phyloP scores from a whole-genome alignment of 2,797 vertebrate species.

The Nannoperca obscura region DNA sequence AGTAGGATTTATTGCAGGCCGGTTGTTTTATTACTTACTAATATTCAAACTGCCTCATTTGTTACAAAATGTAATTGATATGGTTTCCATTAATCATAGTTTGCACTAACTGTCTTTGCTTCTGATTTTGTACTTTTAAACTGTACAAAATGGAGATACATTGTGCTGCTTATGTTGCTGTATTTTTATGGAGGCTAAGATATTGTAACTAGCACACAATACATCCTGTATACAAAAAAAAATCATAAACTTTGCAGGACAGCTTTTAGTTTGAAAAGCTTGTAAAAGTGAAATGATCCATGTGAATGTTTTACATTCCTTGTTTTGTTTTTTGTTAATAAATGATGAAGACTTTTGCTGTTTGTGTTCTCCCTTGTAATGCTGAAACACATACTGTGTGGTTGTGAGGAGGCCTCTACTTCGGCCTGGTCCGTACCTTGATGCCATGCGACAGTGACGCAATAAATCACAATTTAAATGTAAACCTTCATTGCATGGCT shows the following conservation, averaged over 20 bases:
- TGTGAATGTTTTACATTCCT: background rate
- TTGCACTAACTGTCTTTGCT: background rate
- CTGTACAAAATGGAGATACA: background rate
- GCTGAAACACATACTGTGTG: background rate
- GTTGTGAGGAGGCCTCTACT: background rate
- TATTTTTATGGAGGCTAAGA: background rate
- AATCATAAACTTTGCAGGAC: background rate
- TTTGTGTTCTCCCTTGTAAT: background rate
- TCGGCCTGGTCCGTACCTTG: background rate
- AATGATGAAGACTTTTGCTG: background rate
- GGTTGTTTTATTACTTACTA: background rate
- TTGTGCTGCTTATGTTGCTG: background rate
- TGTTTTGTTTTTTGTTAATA: background rate
- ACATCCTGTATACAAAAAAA: background rate
- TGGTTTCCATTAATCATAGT: background rate
- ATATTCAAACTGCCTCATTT: background rate
- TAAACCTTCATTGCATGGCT: background rate
- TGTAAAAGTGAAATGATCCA: background rate
- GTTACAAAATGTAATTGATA: background rate
- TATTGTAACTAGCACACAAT: background rate
- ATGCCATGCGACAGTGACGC: background rate
- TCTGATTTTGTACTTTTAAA: background rate
- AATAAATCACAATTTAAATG: conserved; percentile 32
- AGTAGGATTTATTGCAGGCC: background rate
- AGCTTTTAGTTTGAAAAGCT: background rate